phyloP scores from a whole-genome alignment of 2,888 invertebrate genomes.

The Tineola bisselliella region DNA sequence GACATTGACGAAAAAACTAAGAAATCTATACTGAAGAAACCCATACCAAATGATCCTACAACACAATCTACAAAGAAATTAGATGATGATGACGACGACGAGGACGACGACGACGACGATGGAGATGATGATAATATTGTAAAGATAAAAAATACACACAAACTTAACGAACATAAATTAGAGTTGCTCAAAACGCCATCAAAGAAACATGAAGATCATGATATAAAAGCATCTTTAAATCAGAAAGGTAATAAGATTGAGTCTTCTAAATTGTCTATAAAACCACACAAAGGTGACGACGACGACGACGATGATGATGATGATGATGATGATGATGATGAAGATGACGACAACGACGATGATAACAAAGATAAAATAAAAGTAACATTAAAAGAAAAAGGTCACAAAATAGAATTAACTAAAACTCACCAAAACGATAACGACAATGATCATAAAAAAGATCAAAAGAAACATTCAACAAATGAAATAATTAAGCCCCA shows the following conservation, averaged over 20 bases:
- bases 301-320: conserved; percentile 21
- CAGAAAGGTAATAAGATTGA: not conserved
- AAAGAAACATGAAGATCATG: conserved; percentile 12
- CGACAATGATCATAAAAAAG: conserved; percentile 21
- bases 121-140: conserved; percentile 18
- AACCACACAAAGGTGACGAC: conserved; percentile 20
- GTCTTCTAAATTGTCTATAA: conserved; percentile 2
- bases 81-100: not conserved
- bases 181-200: not conserved
- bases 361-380: conserved; percentile 20
- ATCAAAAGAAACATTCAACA: conserved; percentile 15
- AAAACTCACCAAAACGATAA: conserved; percentile 14
- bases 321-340: conserved; percentile 25
- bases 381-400: conserved; percentile 10
- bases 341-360: conserved; percentile 23
- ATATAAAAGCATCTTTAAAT: conserved; percentile 15
- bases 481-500: not conserved
- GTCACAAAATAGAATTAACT: not conserved
- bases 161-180: not conserved
- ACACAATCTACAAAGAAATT: too few species aligned
- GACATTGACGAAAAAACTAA: conserved; percentile 4
- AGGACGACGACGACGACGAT: not conserved
- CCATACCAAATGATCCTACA: too few species aligned
- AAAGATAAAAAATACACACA: not conserved
- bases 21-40: not conserved